phyloP scores from a whole-genome alignment of 2,113 vertebrate genomes.

The Chaetodon trifascialis region DNA sequence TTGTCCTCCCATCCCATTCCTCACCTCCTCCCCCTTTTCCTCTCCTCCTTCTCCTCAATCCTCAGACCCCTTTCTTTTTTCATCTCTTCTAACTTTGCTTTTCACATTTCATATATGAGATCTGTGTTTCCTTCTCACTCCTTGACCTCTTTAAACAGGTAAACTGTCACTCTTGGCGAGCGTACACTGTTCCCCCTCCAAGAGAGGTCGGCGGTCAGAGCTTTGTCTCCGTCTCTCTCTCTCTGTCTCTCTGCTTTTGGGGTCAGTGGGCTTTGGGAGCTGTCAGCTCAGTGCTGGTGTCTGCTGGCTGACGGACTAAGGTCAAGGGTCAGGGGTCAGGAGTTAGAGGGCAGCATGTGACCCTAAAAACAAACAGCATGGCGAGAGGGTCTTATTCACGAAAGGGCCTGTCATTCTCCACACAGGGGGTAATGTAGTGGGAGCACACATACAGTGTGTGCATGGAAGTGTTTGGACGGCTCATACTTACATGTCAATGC shows the following conservation, averaged over 20 bases:
- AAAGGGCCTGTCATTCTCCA: conserved; percentile 81
- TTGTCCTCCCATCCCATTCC: conserved; percentile 71
- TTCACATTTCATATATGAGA: conserved; percentile 37
- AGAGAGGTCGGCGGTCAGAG: conserved; percentile 58
- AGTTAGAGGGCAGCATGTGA: conserved; percentile 76
- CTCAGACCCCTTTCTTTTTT: conserved; percentile 30
- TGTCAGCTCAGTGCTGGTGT: conserved; percentile 78
- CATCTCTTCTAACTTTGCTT: conserved; percentile 33
- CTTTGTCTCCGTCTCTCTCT: conserved; percentile 30
- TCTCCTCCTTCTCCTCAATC: conserved; percentile 23
- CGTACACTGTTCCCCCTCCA: conserved; percentile 23
- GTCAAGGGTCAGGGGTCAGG: conserved; percentile 73
- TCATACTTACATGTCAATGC: conserved; percentile 51
- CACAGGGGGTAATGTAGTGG: conserved; percentile 68
- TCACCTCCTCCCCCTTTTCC: conserved; percentile 25
- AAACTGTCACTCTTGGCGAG: conserved; percentile 51
- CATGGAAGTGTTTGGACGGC: conserved; percentile 27
- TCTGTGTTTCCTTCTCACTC: conserved; percentile 3
- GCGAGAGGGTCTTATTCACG: conserved; percentile 70
- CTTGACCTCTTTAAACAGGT: conserved; percentile 59
- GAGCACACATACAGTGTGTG: conserved; percentile 46
- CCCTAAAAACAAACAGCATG: conserved; percentile 78
- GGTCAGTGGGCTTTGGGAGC: conserved; percentile 83
- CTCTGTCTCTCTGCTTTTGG: conserved; percentile 50
- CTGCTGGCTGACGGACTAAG: conserved; percentile 73